These are phyloP conservation scores for Drosophila seclusa DNA, from an alignment of 2,888 invertebrate species.

Conservation along the genomic window DNA sequence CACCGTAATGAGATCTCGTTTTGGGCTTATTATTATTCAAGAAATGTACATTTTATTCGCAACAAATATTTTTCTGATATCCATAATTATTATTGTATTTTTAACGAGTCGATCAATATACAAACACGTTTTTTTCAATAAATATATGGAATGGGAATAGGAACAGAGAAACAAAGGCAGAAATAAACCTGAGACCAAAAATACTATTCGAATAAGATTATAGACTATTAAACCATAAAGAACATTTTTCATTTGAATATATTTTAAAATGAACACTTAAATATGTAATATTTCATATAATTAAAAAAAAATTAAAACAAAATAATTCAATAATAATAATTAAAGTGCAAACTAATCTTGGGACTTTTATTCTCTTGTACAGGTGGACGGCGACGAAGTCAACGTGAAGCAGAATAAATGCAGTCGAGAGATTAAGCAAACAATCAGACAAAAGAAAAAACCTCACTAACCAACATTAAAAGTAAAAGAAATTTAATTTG, in stretches of 20 bases:
- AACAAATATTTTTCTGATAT: not conserved
- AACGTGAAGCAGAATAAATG: slow-evolving; percentile 19
- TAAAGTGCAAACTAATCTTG: slow-evolving; percentile 36
- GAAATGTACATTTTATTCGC: too few relatives aligned
- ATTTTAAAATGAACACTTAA: not conserved
- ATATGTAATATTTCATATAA: not conserved
- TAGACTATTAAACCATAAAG: not conserved
- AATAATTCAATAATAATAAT: slow-evolving; percentile 15
- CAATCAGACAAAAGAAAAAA: slow-evolving; percentile 31
- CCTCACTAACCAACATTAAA: slow-evolving; percentile 23
- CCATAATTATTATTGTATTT: not conserved
- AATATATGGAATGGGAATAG: too few relatives aligned
- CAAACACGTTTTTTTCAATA: not conserved
- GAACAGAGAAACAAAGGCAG: too few relatives aligned
- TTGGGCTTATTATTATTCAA: not conserved
- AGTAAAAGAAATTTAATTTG: slow-evolving; percentile 43
- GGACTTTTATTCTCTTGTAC: slow-evolving; percentile 25
- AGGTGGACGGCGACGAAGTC: slow-evolving; percentile 49
- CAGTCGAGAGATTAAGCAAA: slow-evolving; percentile 15
- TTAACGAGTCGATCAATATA: not conserved
- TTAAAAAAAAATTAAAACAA: not conserved
- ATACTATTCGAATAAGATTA: not conserved
- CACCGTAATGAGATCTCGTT: not conserved
- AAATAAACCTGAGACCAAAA: too few relatives aligned
- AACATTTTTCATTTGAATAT: not conserved